Evolutionary conservation across 2,113 vertebrate species (phyloP).

Genomic region (Deroptyus accipitrinus): DNA sequence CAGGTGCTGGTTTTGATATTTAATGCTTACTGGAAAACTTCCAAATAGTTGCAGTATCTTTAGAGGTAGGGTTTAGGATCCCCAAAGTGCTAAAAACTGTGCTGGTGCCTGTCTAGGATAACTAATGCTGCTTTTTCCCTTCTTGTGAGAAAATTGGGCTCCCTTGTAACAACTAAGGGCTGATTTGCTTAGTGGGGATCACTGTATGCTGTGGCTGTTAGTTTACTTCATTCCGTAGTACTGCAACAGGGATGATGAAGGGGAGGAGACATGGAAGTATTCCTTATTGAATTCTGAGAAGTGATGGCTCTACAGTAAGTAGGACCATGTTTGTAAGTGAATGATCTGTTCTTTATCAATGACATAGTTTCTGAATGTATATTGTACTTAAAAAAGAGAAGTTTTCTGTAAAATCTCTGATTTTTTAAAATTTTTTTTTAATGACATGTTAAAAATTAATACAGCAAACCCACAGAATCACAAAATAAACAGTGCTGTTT

Average conservation of each 20-base stretch:
- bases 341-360: background rate
- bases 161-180: background rate
- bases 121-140: slow-evolving; percentile 16
- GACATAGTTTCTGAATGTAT: background rate
- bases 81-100: slow-evolving; percentile 40
- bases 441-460: background rate
- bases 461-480: background rate
- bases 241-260: background rate
- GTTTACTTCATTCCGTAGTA: background rate
- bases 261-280: fast-evolving
- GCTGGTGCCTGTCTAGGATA: slow-evolving; percentile 43
- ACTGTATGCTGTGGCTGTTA: background rate
- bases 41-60: slow-evolving; percentile 58
- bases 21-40: slow-evolving; percentile 55
- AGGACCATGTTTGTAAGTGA: background rate
- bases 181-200: slow-evolving; percentile 2
- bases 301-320: background rate
- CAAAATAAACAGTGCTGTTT: background rate
- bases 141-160: background rate
- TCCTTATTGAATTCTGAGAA: background rate
- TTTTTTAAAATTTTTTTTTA: background rate
- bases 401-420: background rate
- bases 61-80: slow-evolving; percentile 43
- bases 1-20: slow-evolving; percentile 64
- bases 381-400: background rate